Evolutionary conservation across 1,140 invertebrate species (phyloP).

Genomic region (Cotesia chilonis): DNA sequence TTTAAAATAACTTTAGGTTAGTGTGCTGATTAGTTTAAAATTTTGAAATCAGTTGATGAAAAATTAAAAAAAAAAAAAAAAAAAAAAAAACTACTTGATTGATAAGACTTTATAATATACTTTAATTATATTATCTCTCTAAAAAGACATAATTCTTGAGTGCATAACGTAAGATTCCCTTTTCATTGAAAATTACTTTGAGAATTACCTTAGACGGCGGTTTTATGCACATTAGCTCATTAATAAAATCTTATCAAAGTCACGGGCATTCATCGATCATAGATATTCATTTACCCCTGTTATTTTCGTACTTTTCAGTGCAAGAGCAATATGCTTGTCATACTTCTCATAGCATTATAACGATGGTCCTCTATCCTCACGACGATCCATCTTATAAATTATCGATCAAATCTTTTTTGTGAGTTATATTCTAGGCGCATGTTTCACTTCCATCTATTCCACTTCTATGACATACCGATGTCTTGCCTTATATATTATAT

Average conservation of each 20-base stretch:
- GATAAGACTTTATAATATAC: too few relatives aligned
- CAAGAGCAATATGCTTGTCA: slow-evolving; percentile 32
- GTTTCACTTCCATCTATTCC: background rate
- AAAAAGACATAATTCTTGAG: too few relatives aligned
- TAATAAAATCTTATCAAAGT: slow-evolving; percentile 31
- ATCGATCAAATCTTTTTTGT: slow-evolving; percentile 30
- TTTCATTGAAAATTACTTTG: background rate
- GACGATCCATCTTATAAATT: slow-evolving; percentile 31
- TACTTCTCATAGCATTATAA: slow-evolving; percentile 21
- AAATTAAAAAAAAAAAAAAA: too few relatives aligned
- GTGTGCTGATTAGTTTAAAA: too few relatives aligned
- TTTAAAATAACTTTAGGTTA: too few relatives aligned
- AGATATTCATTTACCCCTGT: slow-evolving; percentile 28
- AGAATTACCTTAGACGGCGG: slow-evolving; percentile 1
- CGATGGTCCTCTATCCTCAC: slow-evolving; percentile 14
- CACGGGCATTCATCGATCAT: slow-evolving; percentile 49
- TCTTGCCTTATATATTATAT: slow-evolving; percentile 14
- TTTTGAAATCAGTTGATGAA: too few relatives aligned
- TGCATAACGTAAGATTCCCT: too few relatives aligned
- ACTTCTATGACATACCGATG: background rate
- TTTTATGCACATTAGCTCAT: too few relatives aligned
- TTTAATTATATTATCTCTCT: too few relatives aligned
- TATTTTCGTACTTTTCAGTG: slow-evolving; percentile 34
- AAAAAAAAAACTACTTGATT: too few relatives aligned
- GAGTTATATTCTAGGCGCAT: background rate